A percentile compares a stretch with the other conserved stretches of the same genome.
These are phyloP conservation scores for Muscina levida DNA, from an alignment of 2,888 invertebrate genomes.

Conservation along the genomic window DNA sequence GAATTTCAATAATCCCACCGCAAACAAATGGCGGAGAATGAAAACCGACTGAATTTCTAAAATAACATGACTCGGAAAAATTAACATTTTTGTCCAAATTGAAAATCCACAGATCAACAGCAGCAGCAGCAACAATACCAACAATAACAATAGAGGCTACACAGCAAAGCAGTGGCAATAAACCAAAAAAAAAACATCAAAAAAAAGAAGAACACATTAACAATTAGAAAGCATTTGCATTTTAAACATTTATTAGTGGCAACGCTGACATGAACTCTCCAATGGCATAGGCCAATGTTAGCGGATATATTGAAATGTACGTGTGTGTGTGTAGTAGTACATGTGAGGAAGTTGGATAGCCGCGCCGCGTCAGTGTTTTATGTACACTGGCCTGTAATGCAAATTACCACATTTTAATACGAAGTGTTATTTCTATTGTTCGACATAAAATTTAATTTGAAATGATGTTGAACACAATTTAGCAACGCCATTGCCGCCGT, in stretches of 20 bases:
- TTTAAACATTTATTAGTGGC: constrained; percentile 38
- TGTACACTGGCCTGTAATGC: constrained; percentile 40
- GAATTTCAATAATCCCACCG: constrained; percentile 35
- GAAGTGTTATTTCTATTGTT: constrained; percentile 56
- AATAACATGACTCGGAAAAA: constrained; percentile 31
- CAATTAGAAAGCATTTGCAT: constrained; percentile 60
- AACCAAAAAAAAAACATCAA: too few species aligned
- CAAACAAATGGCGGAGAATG: constrained; percentile 11
- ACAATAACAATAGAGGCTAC: too few species aligned
- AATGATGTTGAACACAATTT: constrained; percentile 41
- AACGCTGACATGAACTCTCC: constrained; percentile 32
- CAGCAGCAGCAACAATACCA: neutral
- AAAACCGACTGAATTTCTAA: constrained; percentile 31
- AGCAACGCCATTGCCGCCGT: neutral
- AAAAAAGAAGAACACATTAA: constrained; percentile 41
- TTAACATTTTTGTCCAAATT: constrained; percentile 32
- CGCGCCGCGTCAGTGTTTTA: too few species aligned
- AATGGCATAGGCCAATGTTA: neutral
- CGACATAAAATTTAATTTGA: constrained; percentile 58
- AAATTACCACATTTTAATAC: constrained; percentile 60
- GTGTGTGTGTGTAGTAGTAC: neutral
- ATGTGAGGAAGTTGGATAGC: too few species aligned
- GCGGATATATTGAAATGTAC: neutral
- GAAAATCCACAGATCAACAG: constrained; percentile 34
- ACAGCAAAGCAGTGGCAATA: too few species aligned